Conservation (phyloP, 2,888 invertebrate species). For the Octonoba sinensis region DNA sequence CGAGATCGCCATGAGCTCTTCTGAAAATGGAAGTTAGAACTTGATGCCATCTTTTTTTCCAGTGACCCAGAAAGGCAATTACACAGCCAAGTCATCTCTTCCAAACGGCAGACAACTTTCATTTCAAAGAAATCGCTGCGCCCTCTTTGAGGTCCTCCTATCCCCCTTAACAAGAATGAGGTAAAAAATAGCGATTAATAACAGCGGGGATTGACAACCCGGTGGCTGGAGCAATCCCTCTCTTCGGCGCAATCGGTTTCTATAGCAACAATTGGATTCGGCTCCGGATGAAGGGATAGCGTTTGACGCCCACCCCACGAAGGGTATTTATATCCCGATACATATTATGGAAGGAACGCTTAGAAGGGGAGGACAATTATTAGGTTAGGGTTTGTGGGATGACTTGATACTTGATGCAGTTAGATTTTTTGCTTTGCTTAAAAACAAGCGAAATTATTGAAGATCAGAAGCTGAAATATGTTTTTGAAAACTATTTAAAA, state of each 20-base stretch:
- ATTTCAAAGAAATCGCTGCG: not conserved
- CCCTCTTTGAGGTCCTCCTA: not conserved
- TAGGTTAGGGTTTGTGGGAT: no score
- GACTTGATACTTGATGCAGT: no score
- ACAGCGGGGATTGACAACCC: constrained; percentile 36
- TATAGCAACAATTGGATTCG: constrained; percentile 53
- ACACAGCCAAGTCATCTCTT: no score
- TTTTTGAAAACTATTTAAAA: no score
- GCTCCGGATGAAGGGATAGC: constrained; percentile 11
- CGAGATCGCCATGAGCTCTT: no score
- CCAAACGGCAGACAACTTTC: no score
- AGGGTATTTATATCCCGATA: constrained; percentile 13
- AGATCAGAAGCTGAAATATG: no score
- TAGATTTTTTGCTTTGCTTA: no score
- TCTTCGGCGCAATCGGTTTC: constrained; percentile 31
- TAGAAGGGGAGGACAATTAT: not conserved
- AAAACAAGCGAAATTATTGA: no score
- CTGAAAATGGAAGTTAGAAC: no score
- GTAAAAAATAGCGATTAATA: constrained; percentile 27
- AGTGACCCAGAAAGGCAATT: no score
- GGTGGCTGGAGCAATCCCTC: constrained; percentile 10
- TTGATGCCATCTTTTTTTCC: no score
- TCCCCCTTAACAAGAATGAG: constrained; percentile 6
- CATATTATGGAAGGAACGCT: constrained; percentile 12
- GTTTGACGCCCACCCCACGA: not conserved